Evolutionary conservation across 2,113 vertebrate genomes (phyloP).

Genomic region (Nycticebus coucang): DNA sequence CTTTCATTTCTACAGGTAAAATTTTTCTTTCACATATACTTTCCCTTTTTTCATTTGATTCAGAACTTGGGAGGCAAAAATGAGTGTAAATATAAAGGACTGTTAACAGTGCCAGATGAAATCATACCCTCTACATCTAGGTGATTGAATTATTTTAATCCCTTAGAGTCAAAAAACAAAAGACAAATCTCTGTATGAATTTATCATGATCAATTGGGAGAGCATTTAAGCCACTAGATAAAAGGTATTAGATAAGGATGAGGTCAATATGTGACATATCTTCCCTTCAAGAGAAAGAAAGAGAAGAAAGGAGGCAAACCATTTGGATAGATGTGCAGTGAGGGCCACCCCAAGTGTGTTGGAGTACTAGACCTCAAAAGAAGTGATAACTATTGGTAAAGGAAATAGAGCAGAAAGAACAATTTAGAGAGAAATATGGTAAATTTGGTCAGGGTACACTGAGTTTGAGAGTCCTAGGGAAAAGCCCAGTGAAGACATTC

Average conservation of each 20-base stretch:
- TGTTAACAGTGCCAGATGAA: background rate
- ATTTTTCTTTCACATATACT: background rate
- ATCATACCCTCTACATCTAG: background rate
- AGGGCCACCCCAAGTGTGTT: background rate
- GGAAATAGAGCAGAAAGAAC: background rate
- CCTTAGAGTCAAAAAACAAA: background rate
- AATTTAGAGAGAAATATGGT: background rate
- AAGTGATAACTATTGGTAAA: background rate
- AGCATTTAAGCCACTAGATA: background rate
- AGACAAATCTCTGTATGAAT: background rate
- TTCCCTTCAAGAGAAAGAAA: background rate
- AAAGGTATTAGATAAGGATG: background rate
- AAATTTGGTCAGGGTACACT: background rate
- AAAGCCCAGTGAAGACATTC: background rate
- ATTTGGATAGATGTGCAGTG: background rate
- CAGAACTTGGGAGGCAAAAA: background rate
- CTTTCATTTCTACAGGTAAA: background rate
- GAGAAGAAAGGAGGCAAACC: rapidly evolving
- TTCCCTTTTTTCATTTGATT: background rate
- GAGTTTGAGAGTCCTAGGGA: background rate
- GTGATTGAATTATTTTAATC: background rate
- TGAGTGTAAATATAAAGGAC: background rate
- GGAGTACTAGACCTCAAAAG: background rate
- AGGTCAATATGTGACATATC: background rate
- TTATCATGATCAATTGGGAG: background rate